Percentiles rank a stretch among this genome's conserved stretches.
phyloP scores from a whole-genome alignment of 2,888 invertebrate species.

The Nemotelus pantherinus region DNA sequence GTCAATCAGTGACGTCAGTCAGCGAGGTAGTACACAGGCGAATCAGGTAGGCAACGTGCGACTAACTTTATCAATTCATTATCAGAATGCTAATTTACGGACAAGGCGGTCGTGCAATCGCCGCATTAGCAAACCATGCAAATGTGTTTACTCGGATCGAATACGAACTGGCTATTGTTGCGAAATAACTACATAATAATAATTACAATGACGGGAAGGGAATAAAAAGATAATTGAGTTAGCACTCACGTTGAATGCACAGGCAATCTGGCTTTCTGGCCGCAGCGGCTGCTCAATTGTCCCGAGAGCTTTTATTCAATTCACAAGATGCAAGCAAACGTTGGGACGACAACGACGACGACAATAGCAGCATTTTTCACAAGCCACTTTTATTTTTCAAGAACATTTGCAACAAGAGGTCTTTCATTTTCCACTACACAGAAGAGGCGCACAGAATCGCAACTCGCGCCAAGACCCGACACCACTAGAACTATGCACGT shows the following conservation, averaged over 20 bases:
- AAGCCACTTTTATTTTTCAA: not conserved
- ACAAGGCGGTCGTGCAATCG: not conserved
- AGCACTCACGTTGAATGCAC: not conserved
- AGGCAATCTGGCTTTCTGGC: not conserved
- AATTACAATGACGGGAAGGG: not conserved
- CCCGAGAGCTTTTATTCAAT: not conserved
- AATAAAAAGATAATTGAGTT: not conserved
- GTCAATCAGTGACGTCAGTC: not conserved
- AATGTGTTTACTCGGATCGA: not conserved
- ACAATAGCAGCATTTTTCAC: not conserved
- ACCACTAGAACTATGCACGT: not conserved
- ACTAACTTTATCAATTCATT: not conserved
- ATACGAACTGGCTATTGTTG: not conserved
- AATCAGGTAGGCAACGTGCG: not conserved
- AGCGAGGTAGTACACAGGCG: not conserved
- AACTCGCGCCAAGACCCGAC: not conserved
- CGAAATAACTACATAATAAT: conserved; percentile 2
- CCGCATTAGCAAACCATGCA: too few species aligned
- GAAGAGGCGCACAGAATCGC: not conserved
- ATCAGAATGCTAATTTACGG: not conserved
- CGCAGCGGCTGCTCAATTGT: not conserved
- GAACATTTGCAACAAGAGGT: not conserved
- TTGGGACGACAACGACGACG: not conserved
- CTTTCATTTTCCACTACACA: conserved; percentile 11
- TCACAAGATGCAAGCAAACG: not conserved